Percentiles rank a stretch among this genome's conserved stretches.
Conservation (phyloP, 2,888 invertebrate species). For the Helobdella robusta region DNA sequence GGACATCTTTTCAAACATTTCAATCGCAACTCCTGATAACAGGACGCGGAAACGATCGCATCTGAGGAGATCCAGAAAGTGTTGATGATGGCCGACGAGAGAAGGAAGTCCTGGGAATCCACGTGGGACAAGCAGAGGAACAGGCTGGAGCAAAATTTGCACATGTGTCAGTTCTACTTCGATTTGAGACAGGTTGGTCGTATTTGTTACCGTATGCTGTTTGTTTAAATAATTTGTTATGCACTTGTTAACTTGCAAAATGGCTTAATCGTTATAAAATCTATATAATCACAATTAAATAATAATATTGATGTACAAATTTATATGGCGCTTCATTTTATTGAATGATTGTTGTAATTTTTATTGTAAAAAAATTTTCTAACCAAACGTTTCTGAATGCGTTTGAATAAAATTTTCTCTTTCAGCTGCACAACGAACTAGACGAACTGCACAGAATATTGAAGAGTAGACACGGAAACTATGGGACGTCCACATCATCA, state of each 20-base stretch:
- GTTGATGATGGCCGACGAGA: conserved; percentile 57
- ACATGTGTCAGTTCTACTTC: conserved; percentile 60
- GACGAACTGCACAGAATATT: conserved; percentile 61
- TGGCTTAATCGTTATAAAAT: neutral
- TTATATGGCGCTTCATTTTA: too few species aligned
- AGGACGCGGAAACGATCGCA: conserved; percentile 61
- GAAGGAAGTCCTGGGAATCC: conserved; percentile 59
- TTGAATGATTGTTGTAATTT: too few species aligned
- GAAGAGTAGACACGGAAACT: conserved; percentile 59
- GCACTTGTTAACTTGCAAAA: neutral
- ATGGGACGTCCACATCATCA: conserved; percentile 63
- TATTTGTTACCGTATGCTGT: too few species aligned
- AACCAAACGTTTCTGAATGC: neutral
- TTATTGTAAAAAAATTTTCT: neutral
- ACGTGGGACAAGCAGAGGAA: conserved; percentile 58
- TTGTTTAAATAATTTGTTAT: too few species aligned
- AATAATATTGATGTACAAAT: too few species aligned
- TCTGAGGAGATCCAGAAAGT: conserved; percentile 63
- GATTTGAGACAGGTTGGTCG: conserved; percentile 55
- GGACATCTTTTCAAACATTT: neutral
- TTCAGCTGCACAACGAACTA: conserved; percentile 63
- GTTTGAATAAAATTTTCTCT: neutral
- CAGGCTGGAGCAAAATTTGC: conserved; percentile 58
- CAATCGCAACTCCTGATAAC: neutral
- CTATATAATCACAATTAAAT: neutral